Percentiles rank a stretch among this genome's conserved stretches.
phyloP scores from a whole-genome alignment of 2,888 invertebrate species.

The Drosophila quinaria region DNA sequence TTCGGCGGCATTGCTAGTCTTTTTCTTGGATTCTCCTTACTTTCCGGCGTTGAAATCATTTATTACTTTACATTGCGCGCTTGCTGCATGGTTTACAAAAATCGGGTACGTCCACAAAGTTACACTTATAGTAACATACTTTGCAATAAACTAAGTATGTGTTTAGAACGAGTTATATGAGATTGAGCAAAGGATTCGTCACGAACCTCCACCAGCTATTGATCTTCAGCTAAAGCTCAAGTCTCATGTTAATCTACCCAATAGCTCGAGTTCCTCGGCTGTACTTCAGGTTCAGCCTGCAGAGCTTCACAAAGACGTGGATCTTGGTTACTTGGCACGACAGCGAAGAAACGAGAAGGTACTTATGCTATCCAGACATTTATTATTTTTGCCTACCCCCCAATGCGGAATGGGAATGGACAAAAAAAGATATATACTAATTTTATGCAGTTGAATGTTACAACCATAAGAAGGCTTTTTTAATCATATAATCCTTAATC shows the following conservation, averaged over 20 bases:
- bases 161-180: conserved; percentile 82
- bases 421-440: too few species aligned
- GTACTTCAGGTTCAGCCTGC: conserved; percentile 63
- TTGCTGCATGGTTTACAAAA: conserved; percentile 85
- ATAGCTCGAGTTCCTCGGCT: conserved; percentile 20
- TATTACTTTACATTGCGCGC: conserved; percentile 92
- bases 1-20: conserved; percentile 87
- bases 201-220: conserved; percentile 81
- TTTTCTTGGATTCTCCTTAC: conserved; percentile 89
- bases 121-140: neutral
- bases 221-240: conserved; percentile 77
- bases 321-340: conserved; percentile 8
- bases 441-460: too few species aligned
- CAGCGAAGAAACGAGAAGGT: conserved; percentile 60
- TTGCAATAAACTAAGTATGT: neutral
- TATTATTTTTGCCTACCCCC: too few species aligned
- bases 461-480: too few species aligned
- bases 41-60: conserved; percentile 91
- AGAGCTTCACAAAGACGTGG: conserved; percentile 19
- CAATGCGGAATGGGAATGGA: too few species aligned
- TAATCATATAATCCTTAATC: too few species aligned
- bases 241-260: conserved; percentile 45
- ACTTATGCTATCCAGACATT: too few species aligned
- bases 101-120: conserved; percentile 71
- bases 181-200: conserved; percentile 83